Conservation (phyloP, 37 sponge, comb jelly and placozoan genomes). For the Petrosia ficiformis region DNA sequence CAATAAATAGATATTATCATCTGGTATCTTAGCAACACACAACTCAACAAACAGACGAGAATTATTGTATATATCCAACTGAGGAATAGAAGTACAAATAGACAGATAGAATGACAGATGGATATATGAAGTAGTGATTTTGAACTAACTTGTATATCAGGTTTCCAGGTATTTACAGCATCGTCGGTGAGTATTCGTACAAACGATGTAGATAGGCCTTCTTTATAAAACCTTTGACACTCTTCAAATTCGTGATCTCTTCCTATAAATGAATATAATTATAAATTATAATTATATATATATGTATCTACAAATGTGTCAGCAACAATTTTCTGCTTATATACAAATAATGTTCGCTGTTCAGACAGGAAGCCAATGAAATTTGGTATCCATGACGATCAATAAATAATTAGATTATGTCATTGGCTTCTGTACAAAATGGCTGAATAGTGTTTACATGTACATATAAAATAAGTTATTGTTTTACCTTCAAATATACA, state of each 20-base stretch:
- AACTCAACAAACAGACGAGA: slow-evolving; percentile 75
- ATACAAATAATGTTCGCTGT: not conserved
- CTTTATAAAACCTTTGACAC: slow-evolving; percentile 89
- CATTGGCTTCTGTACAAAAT: too few relatives aligned
- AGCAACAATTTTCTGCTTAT: too few relatives aligned
- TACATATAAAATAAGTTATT: too few relatives aligned
- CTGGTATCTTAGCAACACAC: slow-evolving; percentile 77
- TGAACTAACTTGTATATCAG: slow-evolving; percentile 87
- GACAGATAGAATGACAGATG: not conserved
- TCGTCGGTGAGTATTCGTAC: slow-evolving; percentile 84
- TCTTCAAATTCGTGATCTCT: too few relatives aligned
- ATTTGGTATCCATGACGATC: too few relatives aligned
- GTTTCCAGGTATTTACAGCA: slow-evolving; percentile 93
- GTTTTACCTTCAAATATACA: too few relatives aligned
- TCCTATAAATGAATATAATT: slow-evolving; percentile 69
- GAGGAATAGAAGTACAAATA: slow-evolving; percentile 2
- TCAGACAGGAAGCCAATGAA: too few relatives aligned
- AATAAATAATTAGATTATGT: too few relatives aligned
- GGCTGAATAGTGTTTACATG: too few relatives aligned
- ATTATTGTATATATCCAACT: slow-evolving; percentile 89
- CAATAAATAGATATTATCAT: slow-evolving; percentile 80
- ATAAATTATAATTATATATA: not conserved
- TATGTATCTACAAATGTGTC: too few relatives aligned
- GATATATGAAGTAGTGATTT: not conserved
- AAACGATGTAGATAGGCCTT: slow-evolving; percentile 84